Evolutionary conservation across 2,888 invertebrate genomes (phyloP).

Genomic region (Bombylius major): DNA sequence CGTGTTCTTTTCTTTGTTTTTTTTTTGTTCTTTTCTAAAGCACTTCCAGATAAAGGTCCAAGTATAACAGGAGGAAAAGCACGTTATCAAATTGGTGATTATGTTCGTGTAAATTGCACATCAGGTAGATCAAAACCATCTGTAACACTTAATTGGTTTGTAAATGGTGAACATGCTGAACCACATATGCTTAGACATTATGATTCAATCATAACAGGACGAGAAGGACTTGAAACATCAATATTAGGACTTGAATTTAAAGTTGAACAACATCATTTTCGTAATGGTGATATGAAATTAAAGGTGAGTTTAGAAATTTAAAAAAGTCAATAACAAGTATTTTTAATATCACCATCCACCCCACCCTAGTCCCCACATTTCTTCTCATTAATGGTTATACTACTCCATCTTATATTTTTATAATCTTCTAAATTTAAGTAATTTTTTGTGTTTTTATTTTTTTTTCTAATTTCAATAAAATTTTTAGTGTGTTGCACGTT

Average conservation of each 20-base stretch:
- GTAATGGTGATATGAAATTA: slow-evolving; percentile 59
- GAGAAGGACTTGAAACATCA: slow-evolving; percentile 53
- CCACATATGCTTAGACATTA: slow-evolving; percentile 38
- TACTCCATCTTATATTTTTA: no score
- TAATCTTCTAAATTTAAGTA: no score
- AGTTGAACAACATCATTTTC: slow-evolving; percentile 55
- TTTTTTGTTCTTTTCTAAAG: slow-evolving; percentile 24
- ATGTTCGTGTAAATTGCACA: slow-evolving; percentile 48
- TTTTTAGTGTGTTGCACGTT: slow-evolving; percentile 50
- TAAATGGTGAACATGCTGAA: slow-evolving; percentile 44
- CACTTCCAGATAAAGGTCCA: slow-evolving; percentile 47
- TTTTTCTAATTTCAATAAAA: not conserved
- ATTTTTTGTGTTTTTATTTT: no score
- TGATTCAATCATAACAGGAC: slow-evolving; percentile 40
- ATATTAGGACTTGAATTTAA: slow-evolving; percentile 55
- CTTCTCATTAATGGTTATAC: no score
- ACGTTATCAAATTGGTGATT: slow-evolving; percentile 46
- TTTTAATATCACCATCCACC: not conserved
- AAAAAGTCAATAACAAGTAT: not conserved
- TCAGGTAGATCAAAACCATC: slow-evolving; percentile 49
- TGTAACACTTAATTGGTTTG: slow-evolving; percentile 45
- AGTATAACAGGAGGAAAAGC: slow-evolving; percentile 45
- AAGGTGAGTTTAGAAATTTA: slow-evolving; percentile 35
- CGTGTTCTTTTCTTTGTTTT: not conserved
- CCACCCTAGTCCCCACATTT: no score